phyloP scores from a whole-genome alignment of 2,888 invertebrate genomes.

The Pristionchus japonicus region DNA sequence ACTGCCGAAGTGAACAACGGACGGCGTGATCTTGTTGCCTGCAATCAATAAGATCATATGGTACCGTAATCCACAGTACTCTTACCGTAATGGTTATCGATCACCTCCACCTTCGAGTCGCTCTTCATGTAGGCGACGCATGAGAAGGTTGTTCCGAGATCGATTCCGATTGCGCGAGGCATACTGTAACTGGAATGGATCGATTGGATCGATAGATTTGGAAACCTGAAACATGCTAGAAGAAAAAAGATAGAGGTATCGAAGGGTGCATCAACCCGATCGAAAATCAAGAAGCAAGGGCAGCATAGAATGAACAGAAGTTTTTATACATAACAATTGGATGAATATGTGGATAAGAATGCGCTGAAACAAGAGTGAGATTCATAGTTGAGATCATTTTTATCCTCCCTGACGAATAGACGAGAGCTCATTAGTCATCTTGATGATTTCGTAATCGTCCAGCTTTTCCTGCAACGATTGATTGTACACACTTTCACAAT shows the following conservation, averaged over 20 bases:
- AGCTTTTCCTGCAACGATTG: neutral
- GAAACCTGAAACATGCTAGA: neutral
- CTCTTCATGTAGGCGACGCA: slow-evolving; percentile 76
- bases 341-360: neutral
- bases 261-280: neutral
- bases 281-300: neutral
- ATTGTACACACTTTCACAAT: too few species aligned
- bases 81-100: slow-evolving; percentile 78
- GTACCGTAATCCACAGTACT: neutral
- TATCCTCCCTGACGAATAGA: neutral
- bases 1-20: neutral
- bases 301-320: neutral
- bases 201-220: too few species aligned
- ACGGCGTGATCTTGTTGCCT: slow-evolving; percentile 7
- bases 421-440: neutral
- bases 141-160: slow-evolving; percentile 75
- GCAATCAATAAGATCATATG: neutral
- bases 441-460: neutral
- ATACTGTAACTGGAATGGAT: slow-evolving; percentile 48
- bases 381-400: too few species aligned
- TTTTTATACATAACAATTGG: slow-evolving; percentile 6
- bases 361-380: neutral
- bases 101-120: slow-evolving; percentile 78
- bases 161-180: slow-evolving; percentile 73
- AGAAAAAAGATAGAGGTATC: neutral